Evolutionary conservation across 2,797 vertebrate genomes (phyloP).

Genomic region (Amblyraja radiata): DNA sequence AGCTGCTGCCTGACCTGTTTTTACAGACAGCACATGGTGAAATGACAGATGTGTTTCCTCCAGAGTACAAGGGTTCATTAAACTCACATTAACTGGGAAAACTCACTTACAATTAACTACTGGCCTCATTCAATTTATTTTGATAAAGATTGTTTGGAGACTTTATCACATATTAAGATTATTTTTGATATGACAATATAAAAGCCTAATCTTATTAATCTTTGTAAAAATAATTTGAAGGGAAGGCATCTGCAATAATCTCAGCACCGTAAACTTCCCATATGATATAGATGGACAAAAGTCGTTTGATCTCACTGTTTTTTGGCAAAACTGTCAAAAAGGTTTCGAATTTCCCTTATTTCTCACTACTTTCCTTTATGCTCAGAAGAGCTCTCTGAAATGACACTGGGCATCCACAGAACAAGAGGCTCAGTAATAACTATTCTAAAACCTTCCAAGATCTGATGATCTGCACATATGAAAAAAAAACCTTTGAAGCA

Average conservation of each 20-base stretch:
- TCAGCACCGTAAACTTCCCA: not conserved
- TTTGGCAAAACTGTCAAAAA: constrained; percentile 28
- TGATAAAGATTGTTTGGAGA: not conserved
- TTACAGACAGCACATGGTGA: constrained; percentile 24
- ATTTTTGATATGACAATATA: constrained; percentile 14
- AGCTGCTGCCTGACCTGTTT: constrained; percentile 25
- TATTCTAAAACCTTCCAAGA: constrained; percentile 19
- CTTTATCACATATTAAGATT: constrained; percentile 19
- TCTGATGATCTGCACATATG: constrained; percentile 14
- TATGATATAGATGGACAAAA: not conserved
- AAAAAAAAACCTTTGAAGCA: constrained; percentile 29
- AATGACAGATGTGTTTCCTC: constrained; percentile 33
- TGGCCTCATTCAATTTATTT: not conserved
- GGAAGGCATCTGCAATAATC: not conserved
- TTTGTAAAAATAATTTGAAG: not conserved
- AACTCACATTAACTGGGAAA: constrained; percentile 13
- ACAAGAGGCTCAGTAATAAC: constrained; percentile 7
- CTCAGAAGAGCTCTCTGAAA: constrained; percentile 21
- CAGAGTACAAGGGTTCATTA: constrained; percentile 7
- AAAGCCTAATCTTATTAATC: not conserved
- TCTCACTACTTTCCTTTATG: constrained; percentile 14
- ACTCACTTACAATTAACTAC: not conserved
- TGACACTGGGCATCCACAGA: not conserved
- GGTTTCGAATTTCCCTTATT: constrained; percentile 32
- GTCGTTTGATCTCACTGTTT: constrained; percentile 1